Evolutionary conservation across 2,113 vertebrate genomes (phyloP).

Genomic region (Erpornis zantholeuca): DNA sequence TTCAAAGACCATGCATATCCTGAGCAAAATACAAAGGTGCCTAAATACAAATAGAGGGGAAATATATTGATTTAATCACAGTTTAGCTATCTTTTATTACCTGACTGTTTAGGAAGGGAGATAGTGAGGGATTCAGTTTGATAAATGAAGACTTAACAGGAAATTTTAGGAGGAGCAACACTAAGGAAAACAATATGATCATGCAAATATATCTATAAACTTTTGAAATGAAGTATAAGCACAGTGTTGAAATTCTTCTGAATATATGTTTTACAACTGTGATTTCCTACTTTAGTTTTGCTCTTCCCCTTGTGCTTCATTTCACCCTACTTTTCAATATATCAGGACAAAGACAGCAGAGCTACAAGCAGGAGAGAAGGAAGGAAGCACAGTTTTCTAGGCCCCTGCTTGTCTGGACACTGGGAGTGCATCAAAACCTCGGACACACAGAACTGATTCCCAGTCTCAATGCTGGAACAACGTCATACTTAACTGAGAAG

Average conservation of each 20-base stretch:
- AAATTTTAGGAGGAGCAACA: neutral
- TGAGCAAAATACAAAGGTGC: neutral
- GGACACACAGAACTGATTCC: neutral
- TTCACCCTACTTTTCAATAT: neutral
- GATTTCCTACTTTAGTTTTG: neutral
- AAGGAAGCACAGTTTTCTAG: neutral
- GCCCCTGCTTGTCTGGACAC: neutral
- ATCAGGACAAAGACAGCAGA: neutral
- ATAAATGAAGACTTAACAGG: neutral
- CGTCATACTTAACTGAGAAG: neutral
- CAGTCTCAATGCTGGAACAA: neutral
- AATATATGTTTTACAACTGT: neutral
- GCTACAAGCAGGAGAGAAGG: neutral
- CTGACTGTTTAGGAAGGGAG: neutral
- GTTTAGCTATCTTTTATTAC: neutral
- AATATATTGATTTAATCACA: neutral
- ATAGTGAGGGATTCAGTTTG: neutral
- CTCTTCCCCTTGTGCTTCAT: neutral
- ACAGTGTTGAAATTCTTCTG: neutral
- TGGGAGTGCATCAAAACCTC: neutral
- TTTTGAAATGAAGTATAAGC: neutral
- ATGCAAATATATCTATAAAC: neutral
- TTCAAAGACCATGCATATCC: neutral
- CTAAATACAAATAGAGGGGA: neutral
- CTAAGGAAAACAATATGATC: neutral